Base-by-base conservation (phyloP, 2,797 vertebrate species). In the Aplochiton taeniatus region DNA sequence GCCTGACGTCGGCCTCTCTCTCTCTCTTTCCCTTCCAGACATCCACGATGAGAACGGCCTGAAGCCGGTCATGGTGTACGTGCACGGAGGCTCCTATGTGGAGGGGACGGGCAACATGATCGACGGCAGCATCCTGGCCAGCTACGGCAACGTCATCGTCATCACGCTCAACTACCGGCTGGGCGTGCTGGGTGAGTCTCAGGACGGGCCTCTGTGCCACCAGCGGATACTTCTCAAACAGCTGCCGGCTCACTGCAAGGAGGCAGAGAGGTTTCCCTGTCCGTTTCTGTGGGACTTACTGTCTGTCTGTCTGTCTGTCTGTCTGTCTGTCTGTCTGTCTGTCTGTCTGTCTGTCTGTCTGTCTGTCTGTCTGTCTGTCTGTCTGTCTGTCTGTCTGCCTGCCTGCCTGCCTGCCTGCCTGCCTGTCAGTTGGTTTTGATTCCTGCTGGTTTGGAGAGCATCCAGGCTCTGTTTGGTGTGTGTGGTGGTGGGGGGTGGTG, bases 1-100 rank as follows among this genome's bases (percentile, higher is more conserved):
- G n/a, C n/a, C n/a, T n/a, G n/a, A n/a, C n/a, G n/a, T n/a, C n/a
- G n/a, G n/a, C n/a, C 31, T 31, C 31, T 31, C 31, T 31, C 31
- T 6, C 31, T 31, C 31, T 31, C 31, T 51, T 59, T 0, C 44
- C 11, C 84, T 82, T 77, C 46, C 90, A 96, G 96, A 98, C 73
- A 96, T 96, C 81, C 96, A 96, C 12, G 95, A 96, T 69, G 95
- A 96, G 73, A 96, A 94, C 64, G 95, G 92, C 42, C 88, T 94
- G 56, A 96, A 96, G 75, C 96, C 97, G 0, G 96, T 98, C n/a
- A 98, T 98, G 96, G 96, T 98, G 13, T 98, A 97, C 72, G 96
- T 98, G 77, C 97, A 98, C 0, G 97, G 97, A 0, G 97, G 96
- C 13, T 98, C 96, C 56, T 98, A 97, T 80, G 96, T 98, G 95